Conservation (phyloP, 2,797 vertebrate genomes). For the Otolemur crassicaudatus region DNA sequence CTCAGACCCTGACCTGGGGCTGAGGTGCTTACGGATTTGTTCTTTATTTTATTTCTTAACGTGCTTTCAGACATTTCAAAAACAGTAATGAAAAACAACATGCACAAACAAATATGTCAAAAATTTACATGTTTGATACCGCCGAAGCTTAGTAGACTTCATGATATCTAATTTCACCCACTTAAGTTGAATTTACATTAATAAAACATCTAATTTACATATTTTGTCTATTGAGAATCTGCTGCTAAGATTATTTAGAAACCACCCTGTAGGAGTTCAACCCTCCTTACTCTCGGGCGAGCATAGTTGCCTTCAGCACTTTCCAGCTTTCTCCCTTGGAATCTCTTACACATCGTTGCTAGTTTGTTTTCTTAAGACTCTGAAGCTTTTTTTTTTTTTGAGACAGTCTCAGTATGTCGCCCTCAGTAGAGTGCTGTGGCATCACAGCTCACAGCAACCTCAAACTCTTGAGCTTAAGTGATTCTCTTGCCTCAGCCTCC, state of each 20-base stretch:
- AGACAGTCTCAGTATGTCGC: no score
- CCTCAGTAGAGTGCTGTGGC: no score
- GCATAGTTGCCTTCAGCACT: not conserved
- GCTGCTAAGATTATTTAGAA: constrained; percentile 5
- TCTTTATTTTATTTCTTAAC: not conserved
- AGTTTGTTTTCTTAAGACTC: constrained; percentile 9
- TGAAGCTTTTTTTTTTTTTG: not conserved
- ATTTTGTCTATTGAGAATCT: not conserved
- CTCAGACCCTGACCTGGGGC: not conserved
- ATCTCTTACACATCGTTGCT: not conserved
- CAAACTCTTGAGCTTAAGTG: no score
- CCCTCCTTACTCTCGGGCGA: not conserved
- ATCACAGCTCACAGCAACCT: no score
- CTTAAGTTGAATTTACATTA: not conserved
- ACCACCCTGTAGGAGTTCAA: not conserved
- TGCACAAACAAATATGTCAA: not conserved
- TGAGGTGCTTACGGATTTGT: not conserved
- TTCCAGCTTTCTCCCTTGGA: not conserved
- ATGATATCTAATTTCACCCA: not conserved
- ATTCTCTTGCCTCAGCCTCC: no score
- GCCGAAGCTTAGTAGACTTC: not conserved
- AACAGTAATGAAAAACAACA: not conserved
- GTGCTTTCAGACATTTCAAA: not conserved
- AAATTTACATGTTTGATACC: not conserved
- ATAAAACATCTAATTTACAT: not conserved